Evolutionary conservation across 2,797 vertebrate genomes (phyloP).

Genomic region (Xenops minutus): DNA sequence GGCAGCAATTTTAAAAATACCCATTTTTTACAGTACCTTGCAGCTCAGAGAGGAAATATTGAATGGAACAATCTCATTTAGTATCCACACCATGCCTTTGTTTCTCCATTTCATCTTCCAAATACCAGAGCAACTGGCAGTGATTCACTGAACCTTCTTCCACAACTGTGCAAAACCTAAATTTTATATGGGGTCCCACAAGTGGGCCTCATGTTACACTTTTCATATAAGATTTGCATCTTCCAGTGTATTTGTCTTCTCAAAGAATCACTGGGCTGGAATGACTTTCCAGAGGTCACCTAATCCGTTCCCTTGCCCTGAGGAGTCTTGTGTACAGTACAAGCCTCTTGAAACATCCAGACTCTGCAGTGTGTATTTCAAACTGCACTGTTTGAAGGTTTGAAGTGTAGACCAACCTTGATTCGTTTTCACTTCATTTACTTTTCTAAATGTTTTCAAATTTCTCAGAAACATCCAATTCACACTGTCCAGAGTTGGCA

Average conservation of each 20-base stretch:
- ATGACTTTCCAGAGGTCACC: constrained; percentile 42
- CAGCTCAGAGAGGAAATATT: not conserved
- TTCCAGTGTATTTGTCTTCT: constrained; percentile 28
- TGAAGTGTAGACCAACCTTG: not conserved
- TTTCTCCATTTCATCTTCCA: not conserved
- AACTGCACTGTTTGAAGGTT: not conserved
- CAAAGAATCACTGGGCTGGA: constrained; percentile 43
- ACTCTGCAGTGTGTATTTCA: not conserved
- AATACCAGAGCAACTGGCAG: not conserved
- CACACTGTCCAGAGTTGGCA: not conserved
- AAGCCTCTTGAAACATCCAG: not conserved
- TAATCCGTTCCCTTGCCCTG: not conserved
- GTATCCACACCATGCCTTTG: not conserved
- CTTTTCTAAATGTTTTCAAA: not conserved
- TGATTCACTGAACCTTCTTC: not conserved
- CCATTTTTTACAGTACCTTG: not conserved
- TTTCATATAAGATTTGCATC: constrained; percentile 42
- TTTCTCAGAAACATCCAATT: not conserved
- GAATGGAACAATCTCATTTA: not conserved
- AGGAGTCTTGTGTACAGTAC: not conserved
- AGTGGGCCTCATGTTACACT: not conserved
- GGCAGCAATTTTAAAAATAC: not conserved
- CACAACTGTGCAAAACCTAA: not conserved
- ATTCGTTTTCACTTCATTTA: not conserved
- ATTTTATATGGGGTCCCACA: not conserved